A percentile compares a stretch with the other conserved stretches of the same genome.
Evolutionary conservation across 2,888 invertebrate genomes (phyloP).

Genomic region (Ditylenchus weischeri): DNA sequence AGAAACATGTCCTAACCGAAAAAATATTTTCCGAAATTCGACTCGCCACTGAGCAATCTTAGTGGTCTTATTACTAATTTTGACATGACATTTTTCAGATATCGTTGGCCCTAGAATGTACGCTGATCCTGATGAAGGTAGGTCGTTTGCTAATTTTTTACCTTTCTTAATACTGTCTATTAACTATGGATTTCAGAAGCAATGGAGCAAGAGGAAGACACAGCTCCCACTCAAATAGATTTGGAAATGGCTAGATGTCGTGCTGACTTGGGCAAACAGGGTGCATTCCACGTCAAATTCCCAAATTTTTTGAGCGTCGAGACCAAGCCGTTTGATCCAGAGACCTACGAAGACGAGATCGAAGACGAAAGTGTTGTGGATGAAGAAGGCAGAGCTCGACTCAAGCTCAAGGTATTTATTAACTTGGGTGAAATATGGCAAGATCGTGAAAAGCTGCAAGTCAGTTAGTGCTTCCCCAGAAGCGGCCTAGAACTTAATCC

Average conservation of each 20-base stretch:
- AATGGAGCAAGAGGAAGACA: conserved; percentile 19
- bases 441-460: no score
- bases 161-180: neutral
- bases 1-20: no score
- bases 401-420: conserved; percentile 62
- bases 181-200: conserved; percentile 2
- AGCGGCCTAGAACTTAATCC: no score
- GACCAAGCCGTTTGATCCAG: conserved; percentile 88
- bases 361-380: conserved; percentile 91
- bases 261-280: conserved; percentile 31
- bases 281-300: conserved; percentile 69
- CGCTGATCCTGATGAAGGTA: conserved; percentile 25
- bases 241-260: conserved; percentile 26
- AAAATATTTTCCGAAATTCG: no score
- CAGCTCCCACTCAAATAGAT: conserved; percentile 29
- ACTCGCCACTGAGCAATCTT: no score
- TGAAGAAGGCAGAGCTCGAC: conserved; percentile 87
- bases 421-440: no score
- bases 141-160: neutral
- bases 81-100: conserved; percentile 17
- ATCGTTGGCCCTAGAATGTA: conserved; percentile 34
- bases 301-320: conserved; percentile 98
- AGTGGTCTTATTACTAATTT: neutral
- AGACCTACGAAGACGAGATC: conserved; percentile 94
- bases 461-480: no score